Evolutionary conservation across 2,888 invertebrate genomes (phyloP).

Genomic region (Carabus problematicus): DNA sequence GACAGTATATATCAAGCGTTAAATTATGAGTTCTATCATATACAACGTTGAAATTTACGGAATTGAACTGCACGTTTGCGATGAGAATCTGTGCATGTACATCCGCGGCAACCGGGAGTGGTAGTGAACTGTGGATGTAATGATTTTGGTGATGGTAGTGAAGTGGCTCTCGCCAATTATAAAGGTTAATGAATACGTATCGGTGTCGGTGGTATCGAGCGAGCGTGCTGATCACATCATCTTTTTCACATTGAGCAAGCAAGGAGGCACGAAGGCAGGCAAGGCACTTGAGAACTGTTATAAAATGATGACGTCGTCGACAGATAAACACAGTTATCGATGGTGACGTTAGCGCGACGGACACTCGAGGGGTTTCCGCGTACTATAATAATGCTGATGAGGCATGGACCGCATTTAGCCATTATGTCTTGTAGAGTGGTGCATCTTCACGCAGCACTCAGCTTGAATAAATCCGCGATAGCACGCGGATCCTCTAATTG

Average conservation of each 20-base stretch:
- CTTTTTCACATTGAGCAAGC: constrained; percentile 9
- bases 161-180: constrained; percentile 1
- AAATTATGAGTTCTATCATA: too few relatives aligned
- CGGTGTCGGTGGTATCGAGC: constrained; percentile 2
- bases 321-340: constrained; percentile 37
- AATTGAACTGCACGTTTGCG: too few relatives aligned
- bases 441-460: background rate
- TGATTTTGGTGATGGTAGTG: too few relatives aligned
- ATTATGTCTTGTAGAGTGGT: constrained; percentile 1
- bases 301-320: constrained; percentile 33
- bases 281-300: constrained; percentile 13
- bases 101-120: too few relatives aligned
- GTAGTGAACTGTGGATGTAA: too few relatives aligned
- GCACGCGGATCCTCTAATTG: constrained; percentile 6
- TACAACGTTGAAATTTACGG: too few relatives aligned
- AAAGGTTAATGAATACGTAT: constrained; percentile 14
- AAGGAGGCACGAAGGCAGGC: background rate
- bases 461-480: background rate
- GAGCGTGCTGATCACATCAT: constrained; percentile 27
- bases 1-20: too few relatives aligned
- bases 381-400: constrained; percentile 27
- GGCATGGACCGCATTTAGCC: constrained; percentile 11
- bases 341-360: constrained; percentile 11
- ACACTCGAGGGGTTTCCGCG: background rate
- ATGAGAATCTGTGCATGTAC: too few relatives aligned